Conservation (phyloP, 1,140 invertebrate genomes). For the Oppia nitens region DNA sequence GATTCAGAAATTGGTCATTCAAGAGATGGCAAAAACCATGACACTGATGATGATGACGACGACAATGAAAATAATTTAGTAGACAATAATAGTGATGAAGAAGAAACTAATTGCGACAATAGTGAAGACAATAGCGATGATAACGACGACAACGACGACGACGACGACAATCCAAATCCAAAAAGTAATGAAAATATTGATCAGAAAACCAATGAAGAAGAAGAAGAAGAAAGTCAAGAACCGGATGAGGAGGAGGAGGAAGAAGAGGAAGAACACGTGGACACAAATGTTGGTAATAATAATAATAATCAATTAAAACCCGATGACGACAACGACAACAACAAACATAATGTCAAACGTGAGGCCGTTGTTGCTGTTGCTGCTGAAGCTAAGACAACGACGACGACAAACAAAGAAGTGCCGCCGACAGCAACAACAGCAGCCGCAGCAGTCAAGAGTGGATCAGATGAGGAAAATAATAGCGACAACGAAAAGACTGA, state of each 20-base stretch:
- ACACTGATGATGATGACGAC: constrained; percentile 15
- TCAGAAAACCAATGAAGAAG: background rate
- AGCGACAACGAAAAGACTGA: background rate
- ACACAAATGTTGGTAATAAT: no score
- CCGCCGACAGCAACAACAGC: no score
- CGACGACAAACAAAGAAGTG: no score
- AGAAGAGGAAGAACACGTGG: no score
- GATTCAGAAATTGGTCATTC: no score
- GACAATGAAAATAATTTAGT: constrained; percentile 17
- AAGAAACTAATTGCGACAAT: constrained; percentile 10
- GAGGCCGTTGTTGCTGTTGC: no score
- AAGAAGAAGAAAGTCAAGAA: constrained; percentile 9
- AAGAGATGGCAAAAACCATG: background rate
- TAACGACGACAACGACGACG: background rate
- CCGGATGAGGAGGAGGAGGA: background rate
- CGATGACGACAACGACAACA: no score
- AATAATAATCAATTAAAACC: no score
- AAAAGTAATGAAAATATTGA: background rate
- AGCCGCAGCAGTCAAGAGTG: no score
- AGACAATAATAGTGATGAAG: constrained; percentile 17
- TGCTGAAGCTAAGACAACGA: no score
- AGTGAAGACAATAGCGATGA: constrained; percentile 10
- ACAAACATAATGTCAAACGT: no score
- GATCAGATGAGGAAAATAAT: background rate
- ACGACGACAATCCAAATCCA: background rate